Base-by-base conservation (phyloP, 2,113 vertebrate species). In the Rhodinocichla rosea region DNA sequence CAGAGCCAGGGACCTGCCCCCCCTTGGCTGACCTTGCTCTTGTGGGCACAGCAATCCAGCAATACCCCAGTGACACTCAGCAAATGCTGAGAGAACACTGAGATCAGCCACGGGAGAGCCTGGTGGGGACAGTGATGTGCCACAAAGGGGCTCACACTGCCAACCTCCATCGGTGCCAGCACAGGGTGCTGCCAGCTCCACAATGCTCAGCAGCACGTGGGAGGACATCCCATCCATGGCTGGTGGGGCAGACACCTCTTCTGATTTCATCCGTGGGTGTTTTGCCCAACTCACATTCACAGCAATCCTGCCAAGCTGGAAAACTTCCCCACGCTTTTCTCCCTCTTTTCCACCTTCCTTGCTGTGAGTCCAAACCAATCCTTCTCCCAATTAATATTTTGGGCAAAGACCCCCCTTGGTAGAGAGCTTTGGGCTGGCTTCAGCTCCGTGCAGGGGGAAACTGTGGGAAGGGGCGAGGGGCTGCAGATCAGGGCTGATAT, bases 401-500 rank as follows among this genome's bases (percentile, higher is more conserved):
- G 80, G 67, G 55, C 45, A 67, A 55, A 67, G 33, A 40, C 27
- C 9, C 62, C 11, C 44, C 44, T 69, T 26, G 37, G 78, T 14
- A 30, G 24, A 45, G 39, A 79, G 49, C 71, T 71, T 17, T 9
- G 3, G 44, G 68, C 50, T 42, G 69, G 87, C 50, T 47, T 87
- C 28, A 53, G 85, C 47, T 70, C 57, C 55, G 2, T 0, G 5
- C n/a, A 15, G 19, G 30, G 70, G n/a, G 50, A 27, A 69, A 2
- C 2, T 91, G 92, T 94, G 94, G 90, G 97, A 95, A 96, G 96
- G 87, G 89, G 87, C 47, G 11, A 87, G 92, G 90, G 88, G 96
- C 82, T 92, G 86, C 90, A 91, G 96, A 97, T 96, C 89, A 92
- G 95, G 94, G 92, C 91, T 96, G 97, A 97, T 96, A 78, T 3